phyloP scores from a whole-genome alignment of 2,797 vertebrate species.

The Neosilurus hyrtlii region DNA sequence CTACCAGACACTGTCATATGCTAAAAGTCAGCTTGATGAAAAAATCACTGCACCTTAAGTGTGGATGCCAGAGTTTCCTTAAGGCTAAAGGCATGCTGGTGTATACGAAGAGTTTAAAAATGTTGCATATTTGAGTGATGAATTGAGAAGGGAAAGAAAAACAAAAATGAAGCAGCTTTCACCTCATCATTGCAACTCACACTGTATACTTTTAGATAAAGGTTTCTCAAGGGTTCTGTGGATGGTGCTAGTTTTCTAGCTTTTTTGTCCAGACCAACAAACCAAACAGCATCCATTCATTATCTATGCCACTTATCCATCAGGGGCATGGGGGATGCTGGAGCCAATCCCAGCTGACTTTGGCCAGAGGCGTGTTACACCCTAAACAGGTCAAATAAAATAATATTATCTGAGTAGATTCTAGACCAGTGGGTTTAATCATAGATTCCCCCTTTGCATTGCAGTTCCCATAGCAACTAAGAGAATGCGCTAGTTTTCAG shows the following conservation, averaged over 20 bases:
- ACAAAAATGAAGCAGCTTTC: not conserved
- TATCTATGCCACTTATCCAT: too few relatives aligned
- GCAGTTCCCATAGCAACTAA: slow-evolving; percentile 13
- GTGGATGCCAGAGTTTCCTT: not conserved
- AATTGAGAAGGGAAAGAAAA: not conserved
- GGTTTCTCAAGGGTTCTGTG: not conserved
- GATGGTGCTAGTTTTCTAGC: not conserved
- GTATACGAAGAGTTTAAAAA: not conserved
- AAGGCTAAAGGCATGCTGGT: not conserved
- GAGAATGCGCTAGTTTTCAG: not conserved
- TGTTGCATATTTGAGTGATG: not conserved
- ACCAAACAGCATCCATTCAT: too few relatives aligned
- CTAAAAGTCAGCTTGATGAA: not conserved
- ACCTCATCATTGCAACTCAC: not conserved
- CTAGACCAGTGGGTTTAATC: not conserved
- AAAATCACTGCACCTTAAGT: not conserved
- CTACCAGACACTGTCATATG: not conserved
- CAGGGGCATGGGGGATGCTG: too few relatives aligned
- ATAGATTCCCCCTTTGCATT: slow-evolving; percentile 1
- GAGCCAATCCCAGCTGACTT: too few relatives aligned
- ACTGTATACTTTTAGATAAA: not conserved
- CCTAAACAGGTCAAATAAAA: not conserved
- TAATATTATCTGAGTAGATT: not conserved
- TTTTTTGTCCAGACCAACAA: not conserved
- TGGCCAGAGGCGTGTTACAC: too few relatives aligned